Conservation (phyloP, 2,113 vertebrate species). For the Echinops telfairi region DNA sequence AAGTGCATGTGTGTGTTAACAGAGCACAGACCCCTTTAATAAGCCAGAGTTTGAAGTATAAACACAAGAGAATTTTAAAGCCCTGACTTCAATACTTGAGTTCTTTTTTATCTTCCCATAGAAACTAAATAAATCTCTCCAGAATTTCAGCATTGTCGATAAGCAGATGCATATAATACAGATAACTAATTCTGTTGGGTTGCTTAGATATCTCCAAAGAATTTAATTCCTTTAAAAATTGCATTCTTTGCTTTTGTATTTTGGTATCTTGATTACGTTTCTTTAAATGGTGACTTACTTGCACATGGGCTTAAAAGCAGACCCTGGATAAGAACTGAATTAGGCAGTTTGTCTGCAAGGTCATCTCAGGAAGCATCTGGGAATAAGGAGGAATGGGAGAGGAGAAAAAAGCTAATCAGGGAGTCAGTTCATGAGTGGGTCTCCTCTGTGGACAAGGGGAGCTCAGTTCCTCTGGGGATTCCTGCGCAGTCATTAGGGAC, state of each 20-base stretch:
- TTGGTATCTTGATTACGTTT: constrained; percentile 64
- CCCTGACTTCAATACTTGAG: constrained; percentile 72
- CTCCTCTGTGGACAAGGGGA: not conserved
- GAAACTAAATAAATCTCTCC: constrained; percentile 75
- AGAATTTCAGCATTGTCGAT: constrained; percentile 47
- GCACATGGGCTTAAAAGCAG: constrained; percentile 5
- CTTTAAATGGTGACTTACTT: constrained; percentile 58
- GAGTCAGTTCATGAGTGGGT: not conserved
- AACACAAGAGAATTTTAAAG: constrained; percentile 84
- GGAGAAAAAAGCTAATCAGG: not conserved
- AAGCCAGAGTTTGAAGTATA: constrained; percentile 78
- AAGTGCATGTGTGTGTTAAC: constrained; percentile 85
- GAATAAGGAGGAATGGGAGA: constrained; percentile 9
- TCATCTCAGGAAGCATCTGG: not conserved
- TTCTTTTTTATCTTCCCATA: constrained; percentile 72
- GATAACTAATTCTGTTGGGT: constrained; percentile 52
- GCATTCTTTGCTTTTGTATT: not conserved
- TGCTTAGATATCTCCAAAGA: constrained; percentile 45
- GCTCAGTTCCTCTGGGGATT: not conserved
- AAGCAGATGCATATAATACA: constrained; percentile 43
- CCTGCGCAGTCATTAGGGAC: not conserved
- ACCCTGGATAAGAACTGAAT: not conserved
- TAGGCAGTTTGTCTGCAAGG: constrained; percentile 11
- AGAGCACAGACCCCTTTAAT: constrained; percentile 84
- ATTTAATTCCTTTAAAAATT: constrained; percentile 64